Evolutionary conservation across 2,113 vertebrate genomes (phyloP).

Genomic region (Danio rerio): DNA sequence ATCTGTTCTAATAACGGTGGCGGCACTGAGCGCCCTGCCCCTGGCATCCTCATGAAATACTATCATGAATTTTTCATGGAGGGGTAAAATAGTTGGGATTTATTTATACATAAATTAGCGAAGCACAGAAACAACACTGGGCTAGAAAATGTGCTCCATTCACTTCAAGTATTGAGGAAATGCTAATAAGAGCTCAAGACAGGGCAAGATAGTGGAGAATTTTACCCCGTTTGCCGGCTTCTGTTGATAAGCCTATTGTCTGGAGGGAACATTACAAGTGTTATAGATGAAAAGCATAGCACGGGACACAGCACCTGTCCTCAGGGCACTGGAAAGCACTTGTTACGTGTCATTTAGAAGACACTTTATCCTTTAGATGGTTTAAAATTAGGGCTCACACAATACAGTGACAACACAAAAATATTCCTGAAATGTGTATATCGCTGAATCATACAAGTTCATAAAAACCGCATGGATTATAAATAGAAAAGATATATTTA

Average conservation of each 20-base stretch:
- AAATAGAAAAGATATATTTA: neutral
- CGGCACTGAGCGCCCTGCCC: slow-evolving; percentile 51
- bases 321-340: slow-evolving; percentile 42
- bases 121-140: slow-evolving; percentile 48
- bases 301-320: slow-evolving; percentile 58
- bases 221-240: slow-evolving; percentile 42
- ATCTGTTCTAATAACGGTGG: slow-evolving; percentile 35
- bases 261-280: slow-evolving; percentile 63
- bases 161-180: slow-evolving; percentile 49
- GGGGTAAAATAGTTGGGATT: slow-evolving; percentile 64
- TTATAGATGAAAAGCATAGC: slow-evolving; percentile 61
- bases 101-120: slow-evolving; percentile 64
- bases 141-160: slow-evolving; percentile 64
- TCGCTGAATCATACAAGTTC: neutral
- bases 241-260: slow-evolving; percentile 63
- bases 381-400: neutral
- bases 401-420: neutral
- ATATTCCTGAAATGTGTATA: neutral
- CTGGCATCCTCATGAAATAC: slow-evolving; percentile 33
- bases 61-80: slow-evolving; percentile 62
- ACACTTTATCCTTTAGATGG: slow-evolving; percentile 29
- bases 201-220: slow-evolving; percentile 37
- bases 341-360: slow-evolving; percentile 53
- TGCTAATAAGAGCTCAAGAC: slow-evolving; percentile 53
- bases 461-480: neutral